phyloP scores from a whole-genome alignment of 2,888 invertebrate species.

The Teleiodes luculella region DNA sequence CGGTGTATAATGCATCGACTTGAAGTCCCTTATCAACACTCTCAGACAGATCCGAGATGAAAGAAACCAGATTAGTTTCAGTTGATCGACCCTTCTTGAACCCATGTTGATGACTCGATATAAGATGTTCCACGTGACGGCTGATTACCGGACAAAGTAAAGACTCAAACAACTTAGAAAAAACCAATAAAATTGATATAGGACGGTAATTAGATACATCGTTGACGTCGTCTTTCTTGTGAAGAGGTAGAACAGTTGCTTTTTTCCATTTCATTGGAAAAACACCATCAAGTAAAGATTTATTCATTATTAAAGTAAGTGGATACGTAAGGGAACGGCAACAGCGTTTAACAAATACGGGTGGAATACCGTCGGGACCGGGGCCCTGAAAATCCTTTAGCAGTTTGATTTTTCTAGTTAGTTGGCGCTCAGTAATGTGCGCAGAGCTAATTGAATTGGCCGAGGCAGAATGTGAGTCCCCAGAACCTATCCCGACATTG shows the following conservation, averaged over 20 bases:
- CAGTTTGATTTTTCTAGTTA: background rate
- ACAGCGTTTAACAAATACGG: background rate
- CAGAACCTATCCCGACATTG: too few species aligned
- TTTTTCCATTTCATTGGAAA: conserved; percentile 4
- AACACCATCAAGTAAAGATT: background rate
- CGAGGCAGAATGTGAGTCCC: background rate
- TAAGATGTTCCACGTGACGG: background rate
- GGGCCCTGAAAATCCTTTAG: background rate
- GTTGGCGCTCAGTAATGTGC: background rate
- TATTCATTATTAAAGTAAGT: background rate
- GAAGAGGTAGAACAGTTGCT: too few species aligned
- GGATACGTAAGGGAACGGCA: background rate
- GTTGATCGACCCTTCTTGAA: too few species aligned
- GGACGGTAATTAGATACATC: background rate
- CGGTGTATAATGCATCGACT: conserved; percentile 1
- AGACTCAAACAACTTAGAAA: conserved; percentile 3
- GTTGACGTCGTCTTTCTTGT: background rate
- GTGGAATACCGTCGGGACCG: background rate
- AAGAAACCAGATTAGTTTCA: too few species aligned
- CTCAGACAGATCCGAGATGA: background rate
- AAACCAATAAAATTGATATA: too few species aligned
- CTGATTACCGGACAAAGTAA: background rate
- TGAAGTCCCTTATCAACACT: background rate
- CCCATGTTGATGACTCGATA: background rate
- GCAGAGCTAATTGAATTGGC: background rate